phyloP scores from a whole-genome alignment of 2,113 vertebrate genomes.

The Oryzias curvinotus region DNA sequence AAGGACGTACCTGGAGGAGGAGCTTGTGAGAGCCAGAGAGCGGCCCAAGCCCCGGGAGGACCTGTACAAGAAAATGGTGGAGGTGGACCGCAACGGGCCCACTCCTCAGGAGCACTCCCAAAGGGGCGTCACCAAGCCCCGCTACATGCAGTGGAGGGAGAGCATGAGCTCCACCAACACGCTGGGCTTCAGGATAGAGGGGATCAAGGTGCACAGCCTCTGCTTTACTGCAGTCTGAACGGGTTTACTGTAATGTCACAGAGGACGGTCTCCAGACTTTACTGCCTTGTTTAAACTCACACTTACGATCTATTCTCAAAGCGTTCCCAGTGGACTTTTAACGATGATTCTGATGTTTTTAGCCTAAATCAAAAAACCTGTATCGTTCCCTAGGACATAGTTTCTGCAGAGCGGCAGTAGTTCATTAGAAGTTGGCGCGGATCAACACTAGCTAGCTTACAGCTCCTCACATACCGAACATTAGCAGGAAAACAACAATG shows the following conservation, averaged over 20 bases:
- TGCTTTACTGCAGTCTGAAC: background rate
- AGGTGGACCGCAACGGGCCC: constrained; percentile 89
- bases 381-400: no score
- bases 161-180: constrained; percentile 94
- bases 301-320: no score
- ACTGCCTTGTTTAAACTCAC: no score
- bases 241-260: background rate
- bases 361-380: no score
- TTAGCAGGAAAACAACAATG: no score
- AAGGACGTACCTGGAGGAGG: constrained; percentile 96
- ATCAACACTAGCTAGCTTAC: no score
- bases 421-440: no score
- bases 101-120: constrained; percentile 87
- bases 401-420: no score
- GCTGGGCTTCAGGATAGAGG: constrained; percentile 96
- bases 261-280: background rate
- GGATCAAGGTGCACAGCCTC: constrained; percentile 85
- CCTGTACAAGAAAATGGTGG: constrained; percentile 97
- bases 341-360: no score
- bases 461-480: no score
- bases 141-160: constrained; percentile 99
- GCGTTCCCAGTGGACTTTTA: no score
- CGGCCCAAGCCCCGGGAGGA: constrained; percentile 92
- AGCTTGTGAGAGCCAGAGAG: constrained; percentile 90
- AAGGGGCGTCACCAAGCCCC: constrained; percentile 88